phyloP scores from a whole-genome alignment of 2,113 vertebrate genomes.

The Corythoichthys intestinalis region DNA sequence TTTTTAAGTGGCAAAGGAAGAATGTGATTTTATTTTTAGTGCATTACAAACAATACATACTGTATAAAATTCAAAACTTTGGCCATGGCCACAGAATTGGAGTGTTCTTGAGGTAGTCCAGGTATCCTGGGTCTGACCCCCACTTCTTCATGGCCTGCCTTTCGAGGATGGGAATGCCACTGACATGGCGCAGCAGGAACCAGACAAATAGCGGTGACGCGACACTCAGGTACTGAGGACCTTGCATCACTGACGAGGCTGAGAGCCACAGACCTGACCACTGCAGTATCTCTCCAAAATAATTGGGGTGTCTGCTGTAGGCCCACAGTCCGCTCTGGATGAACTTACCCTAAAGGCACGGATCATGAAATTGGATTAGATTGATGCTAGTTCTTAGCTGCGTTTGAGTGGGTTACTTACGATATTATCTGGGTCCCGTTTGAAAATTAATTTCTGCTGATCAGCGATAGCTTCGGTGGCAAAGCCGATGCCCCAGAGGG shows the following conservation, averaged over 20 bases:
- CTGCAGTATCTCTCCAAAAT: conserved; percentile 78
- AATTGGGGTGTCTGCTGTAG: conserved; percentile 78
- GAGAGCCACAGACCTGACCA: conserved; percentile 78
- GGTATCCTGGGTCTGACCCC: conserved; percentile 68
- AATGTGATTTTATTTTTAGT: neutral
- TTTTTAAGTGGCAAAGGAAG: too few relatives aligned
- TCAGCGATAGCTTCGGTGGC: conserved; percentile 72
- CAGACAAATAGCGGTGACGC: conserved; percentile 74
- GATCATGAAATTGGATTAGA: neutral
- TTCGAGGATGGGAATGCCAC: conserved; percentile 77
- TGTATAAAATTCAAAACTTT: conserved; percentile 29
- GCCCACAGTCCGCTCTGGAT: conserved; percentile 78
- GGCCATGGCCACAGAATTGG: conserved; percentile 74
- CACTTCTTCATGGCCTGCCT: conserved; percentile 71
- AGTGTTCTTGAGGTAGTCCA: conserved; percentile 71
- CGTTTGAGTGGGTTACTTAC: conserved; percentile 53
- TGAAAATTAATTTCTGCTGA: conserved; percentile 80
- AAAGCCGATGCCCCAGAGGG: conserved; percentile 74
- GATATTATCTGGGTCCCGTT: conserved; percentile 68
- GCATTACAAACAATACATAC: too few relatives aligned
- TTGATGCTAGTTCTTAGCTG: neutral
- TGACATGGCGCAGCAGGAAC: conserved; percentile 74
- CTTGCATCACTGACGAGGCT: conserved; percentile 72
- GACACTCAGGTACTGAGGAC: conserved; percentile 67
- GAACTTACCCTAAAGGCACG: conserved; percentile 71